These are phyloP conservation scores for Naja naja DNA, from an alignment of 2,113 vertebrate genomes.

Conservation along the genomic window DNA sequence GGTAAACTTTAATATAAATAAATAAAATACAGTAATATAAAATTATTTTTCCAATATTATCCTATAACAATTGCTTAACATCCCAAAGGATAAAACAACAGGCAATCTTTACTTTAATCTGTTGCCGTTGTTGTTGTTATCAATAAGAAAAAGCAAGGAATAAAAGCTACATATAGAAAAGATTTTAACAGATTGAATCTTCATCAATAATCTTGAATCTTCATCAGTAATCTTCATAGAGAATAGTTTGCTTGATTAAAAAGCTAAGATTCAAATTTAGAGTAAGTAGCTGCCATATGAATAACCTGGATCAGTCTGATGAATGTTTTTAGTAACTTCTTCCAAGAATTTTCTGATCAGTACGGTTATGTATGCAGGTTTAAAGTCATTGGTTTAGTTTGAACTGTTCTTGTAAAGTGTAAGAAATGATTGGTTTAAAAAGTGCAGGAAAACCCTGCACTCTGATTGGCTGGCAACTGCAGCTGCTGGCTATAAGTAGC, in stretches of 20 bases:
- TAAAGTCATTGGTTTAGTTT: no score
- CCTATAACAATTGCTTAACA: not conserved
- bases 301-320: not conserved
- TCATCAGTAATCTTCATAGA: no score
- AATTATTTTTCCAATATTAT: not conserved
- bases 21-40: not conserved
- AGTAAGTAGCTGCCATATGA: not conserved
- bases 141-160: not conserved
- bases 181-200: not conserved
- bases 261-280: not conserved
- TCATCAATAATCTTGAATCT: no score
- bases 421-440: no score
- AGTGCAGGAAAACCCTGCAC: no score
- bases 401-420: no score
- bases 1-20: not conserved
- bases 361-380: no score
- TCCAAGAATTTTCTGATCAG: not conserved
- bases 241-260: not conserved
- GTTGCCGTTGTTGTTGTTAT: not conserved
- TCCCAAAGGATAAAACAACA: not conserved
- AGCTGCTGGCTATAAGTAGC: no score
- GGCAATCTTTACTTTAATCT: not conserved
- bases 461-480: no score
- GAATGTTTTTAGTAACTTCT: not conserved
- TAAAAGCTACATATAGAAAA: not conserved